These are phyloP conservation scores for Chlamydotis undulata DNA, from an alignment of 2,113 vertebrate genomes.

Conservation along the genomic window DNA sequence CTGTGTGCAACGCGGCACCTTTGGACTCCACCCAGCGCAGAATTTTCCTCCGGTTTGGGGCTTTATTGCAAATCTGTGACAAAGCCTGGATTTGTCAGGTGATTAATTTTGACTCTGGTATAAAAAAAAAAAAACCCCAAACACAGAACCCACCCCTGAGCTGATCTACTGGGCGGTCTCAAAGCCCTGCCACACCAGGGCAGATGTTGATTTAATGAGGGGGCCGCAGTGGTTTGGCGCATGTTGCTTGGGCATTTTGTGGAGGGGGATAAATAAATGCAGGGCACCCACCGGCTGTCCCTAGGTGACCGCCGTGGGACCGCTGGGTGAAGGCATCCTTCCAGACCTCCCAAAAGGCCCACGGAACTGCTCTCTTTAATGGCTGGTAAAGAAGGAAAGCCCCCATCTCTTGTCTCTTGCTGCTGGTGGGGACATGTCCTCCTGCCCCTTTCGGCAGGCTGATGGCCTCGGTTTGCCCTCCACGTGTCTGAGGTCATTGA, in stretches of 20 bases:
- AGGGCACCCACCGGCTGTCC: not conserved
- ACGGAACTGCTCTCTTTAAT: not conserved
- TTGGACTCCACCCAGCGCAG: not conserved
- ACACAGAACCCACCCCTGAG: not conserved
- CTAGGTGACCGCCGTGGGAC: not conserved
- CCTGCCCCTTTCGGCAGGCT: not conserved
- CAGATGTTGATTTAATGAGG: not conserved
- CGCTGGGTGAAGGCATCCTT: not conserved
- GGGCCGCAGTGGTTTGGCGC: not conserved
- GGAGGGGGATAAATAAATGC: not conserved
- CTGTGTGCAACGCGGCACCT: accelerated
- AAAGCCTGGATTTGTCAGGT: not conserved
- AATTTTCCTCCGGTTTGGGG: not conserved
- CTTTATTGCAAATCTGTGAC: not conserved
- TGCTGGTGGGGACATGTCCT: not conserved
- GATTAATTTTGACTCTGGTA: not conserved
- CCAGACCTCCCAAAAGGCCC: not conserved
- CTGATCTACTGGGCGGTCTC: accelerated
- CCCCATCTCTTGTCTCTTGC: not conserved
- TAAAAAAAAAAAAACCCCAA: not conserved
- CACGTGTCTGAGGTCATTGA: not conserved
- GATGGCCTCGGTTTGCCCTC: not conserved
- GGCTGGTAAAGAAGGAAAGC: not conserved
- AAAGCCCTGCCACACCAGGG: not conserved
- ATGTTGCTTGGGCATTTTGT: not conserved